phyloP scores from a whole-genome alignment of 2,113 vertebrate genomes.

The Cyphomyrus discorhynchus region DNA sequence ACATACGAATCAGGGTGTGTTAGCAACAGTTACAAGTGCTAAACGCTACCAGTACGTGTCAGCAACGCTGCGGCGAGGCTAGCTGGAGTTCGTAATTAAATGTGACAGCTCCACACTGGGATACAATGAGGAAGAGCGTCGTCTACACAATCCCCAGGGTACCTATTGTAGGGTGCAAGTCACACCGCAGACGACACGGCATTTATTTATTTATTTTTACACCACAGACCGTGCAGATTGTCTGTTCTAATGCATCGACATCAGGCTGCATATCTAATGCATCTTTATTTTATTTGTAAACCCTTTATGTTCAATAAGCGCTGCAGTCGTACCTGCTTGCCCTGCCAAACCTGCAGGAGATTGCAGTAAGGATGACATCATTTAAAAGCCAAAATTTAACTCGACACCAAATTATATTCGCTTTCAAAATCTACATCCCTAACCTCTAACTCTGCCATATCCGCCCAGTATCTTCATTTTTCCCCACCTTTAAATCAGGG shows the following conservation, averaged over 20 bases:
- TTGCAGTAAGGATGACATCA: neutral
- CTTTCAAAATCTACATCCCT: neutral
- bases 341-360: neutral
- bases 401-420: neutral
- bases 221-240: neutral
- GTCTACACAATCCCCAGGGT: slow-evolving; percentile 51
- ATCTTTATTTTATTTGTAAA: neutral
- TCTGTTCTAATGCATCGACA: neutral
- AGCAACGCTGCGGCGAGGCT: slow-evolving; percentile 36
- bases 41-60: slow-evolving; percentile 26
- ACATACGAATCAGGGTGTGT: neutral
- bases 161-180: slow-evolving; percentile 27
- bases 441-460: neutral
- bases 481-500: neutral
- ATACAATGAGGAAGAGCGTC: slow-evolving; percentile 39
- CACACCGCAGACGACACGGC: neutral
- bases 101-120: slow-evolving; percentile 37
- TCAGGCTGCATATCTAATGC: neutral
- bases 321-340: slow-evolving; percentile 46
- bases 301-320: slow-evolving; percentile 30
- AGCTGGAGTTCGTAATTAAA: slow-evolving; percentile 48
- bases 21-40: slow-evolving; percentile 14
- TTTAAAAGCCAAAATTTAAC: neutral
- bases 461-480: neutral
- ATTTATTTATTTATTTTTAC: neutral